phyloP scores from a whole-genome alignment of 1,140 invertebrate species.

The Theocolax elegans region DNA sequence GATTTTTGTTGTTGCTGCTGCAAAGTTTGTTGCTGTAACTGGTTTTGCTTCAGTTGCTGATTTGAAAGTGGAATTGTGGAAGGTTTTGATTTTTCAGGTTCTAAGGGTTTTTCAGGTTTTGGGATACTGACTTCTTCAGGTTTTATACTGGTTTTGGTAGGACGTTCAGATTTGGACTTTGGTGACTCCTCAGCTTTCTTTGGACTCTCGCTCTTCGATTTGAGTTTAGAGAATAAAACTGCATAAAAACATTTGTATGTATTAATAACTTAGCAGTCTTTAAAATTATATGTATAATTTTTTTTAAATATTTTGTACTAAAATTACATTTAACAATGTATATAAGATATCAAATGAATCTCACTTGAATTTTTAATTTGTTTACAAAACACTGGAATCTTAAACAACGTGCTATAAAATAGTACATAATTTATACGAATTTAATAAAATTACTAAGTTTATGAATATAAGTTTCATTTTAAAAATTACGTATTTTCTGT shows the following conservation, averaged over 20 bases:
- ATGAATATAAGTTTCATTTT: too few species aligned
- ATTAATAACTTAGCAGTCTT: background rate
- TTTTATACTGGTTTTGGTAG: background rate
- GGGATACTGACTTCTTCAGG: background rate
- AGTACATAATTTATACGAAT: too few species aligned
- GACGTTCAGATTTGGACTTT: conserved; percentile 15
- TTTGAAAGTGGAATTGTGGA: conserved; percentile 28
- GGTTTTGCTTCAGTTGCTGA: background rate
- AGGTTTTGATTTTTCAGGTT: conserved; percentile 21
- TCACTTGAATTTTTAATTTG: too few species aligned
- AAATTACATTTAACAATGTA: too few species aligned
- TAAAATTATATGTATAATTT: background rate
- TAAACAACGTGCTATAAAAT: too few species aligned
- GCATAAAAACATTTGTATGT: too few species aligned
- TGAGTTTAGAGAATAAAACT: conserved; percentile 18
- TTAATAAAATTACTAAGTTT: too few species aligned
- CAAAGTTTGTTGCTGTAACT: background rate
- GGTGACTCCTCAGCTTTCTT: conserved; percentile 10
- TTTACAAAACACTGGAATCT: too few species aligned
- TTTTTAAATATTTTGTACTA: too few species aligned
- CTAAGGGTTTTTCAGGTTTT: conserved; percentile 9
- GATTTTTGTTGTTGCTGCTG: conserved; percentile 16
- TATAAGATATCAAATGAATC: too few species aligned
- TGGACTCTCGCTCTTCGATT: conserved; percentile 13
- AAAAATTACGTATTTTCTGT: too few species aligned